Base-by-base conservation (phyloP, 2,888 invertebrate species). In the Lepidochrysops patricia region DNA sequence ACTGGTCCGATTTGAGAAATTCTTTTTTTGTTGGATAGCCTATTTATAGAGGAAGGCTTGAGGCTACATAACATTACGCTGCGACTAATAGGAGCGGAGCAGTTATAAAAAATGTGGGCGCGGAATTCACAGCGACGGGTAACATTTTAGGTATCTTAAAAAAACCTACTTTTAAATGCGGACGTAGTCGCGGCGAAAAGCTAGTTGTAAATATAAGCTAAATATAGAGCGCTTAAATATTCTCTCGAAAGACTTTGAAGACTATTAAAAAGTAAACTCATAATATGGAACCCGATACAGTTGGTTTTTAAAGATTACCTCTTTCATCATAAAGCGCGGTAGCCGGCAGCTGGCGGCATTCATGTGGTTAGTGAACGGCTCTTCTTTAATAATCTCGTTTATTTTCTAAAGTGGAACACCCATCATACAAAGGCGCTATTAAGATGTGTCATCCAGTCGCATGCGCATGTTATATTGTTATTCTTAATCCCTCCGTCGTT, bases 261-360 rank as follows among this genome's bases (percentile, higher is more conserved):
- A 86, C 72, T 75, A 82, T 86, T 83, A 85, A 88, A 86, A 85
- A 82, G 77, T 85, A 72, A 81, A 87, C 84, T 85, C 83, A 89
- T 88, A 89, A 89, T 87, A 86, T 86, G 88, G 85, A 88, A 89
- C 73, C 73, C 82, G 87, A 89, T 88, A 86, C 77, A 76, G 80
- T 78, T 81, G 79, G 75, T 74, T 71, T 73, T 71, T 72, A 72
- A 78, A 75, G 74, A 81, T 75, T 72, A 79, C 76, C 77, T 79
- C 84, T 85, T 86, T 84, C 84, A 84, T 86, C 84, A 83, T 82
- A 84, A 84, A 70, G 72, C 79, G 83, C 80, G 83, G 85, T 79
- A 68, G 74, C 71, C 75, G 74, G 83, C 87, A 88, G 87, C 87
- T 87, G 88, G 82, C 72, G 78, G 67, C 82, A 77, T 87, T 88